These are phyloP conservation scores for Catagonus wagneri DNA, from an alignment of 2,113 vertebrate genomes.

Conservation along the genomic window DNA sequence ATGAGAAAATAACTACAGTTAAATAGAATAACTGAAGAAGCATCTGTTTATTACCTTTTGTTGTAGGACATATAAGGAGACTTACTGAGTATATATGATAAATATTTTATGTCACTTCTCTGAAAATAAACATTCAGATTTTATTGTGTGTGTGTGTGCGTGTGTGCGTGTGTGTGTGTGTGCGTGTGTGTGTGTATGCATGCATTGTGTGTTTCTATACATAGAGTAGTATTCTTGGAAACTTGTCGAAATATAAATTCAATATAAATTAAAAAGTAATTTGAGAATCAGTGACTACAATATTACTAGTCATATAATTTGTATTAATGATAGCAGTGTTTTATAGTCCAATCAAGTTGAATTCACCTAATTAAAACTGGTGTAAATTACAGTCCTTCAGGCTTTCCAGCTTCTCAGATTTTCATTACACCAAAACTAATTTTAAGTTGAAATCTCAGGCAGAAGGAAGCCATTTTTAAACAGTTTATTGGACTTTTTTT, in stretches of 20 bases:
- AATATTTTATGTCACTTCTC: background rate
- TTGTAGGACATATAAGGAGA: background rate
- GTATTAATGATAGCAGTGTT: slow-evolving; percentile 60
- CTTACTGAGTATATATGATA: background rate
- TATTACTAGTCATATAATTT: slow-evolving; percentile 45
- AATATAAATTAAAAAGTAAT: slow-evolving; percentile 51
- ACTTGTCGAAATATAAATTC: slow-evolving; percentile 55
- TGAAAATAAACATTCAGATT: background rate
- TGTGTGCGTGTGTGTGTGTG: background rate
- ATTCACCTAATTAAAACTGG: slow-evolving; percentile 71
- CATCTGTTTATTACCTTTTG: background rate
- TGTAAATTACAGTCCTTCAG: slow-evolving; percentile 8
- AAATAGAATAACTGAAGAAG: slow-evolving; percentile 49
- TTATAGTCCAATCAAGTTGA: slow-evolving; percentile 43
- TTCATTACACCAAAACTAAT: background rate
- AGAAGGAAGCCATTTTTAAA: background rate
- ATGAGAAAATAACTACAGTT: slow-evolving; percentile 38
- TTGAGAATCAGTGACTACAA: slow-evolving; percentile 5
- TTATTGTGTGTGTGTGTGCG: background rate
- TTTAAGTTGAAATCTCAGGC: background rate
- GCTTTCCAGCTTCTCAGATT: background rate
- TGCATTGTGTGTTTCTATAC: background rate
- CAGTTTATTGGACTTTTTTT: background rate
- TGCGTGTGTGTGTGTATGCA: too few species aligned
- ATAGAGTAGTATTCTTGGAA: slow-evolving; percentile 34